These are phyloP conservation scores for Crotalus adamanteus DNA, from an alignment of 2,797 vertebrate species.

Conservation along the genomic window DNA sequence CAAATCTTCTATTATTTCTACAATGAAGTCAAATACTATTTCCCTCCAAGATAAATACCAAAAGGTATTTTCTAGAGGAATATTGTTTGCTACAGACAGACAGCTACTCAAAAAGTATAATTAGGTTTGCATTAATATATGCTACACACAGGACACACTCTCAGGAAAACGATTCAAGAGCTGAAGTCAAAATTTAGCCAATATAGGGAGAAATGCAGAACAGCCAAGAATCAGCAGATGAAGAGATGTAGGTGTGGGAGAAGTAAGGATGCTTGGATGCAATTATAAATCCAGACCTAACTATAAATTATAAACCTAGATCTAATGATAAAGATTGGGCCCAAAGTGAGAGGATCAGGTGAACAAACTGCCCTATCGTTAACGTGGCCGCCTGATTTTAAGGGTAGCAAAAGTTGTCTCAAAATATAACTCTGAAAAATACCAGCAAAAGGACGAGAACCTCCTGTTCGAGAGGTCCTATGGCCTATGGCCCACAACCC, in stretches of 20 bases:
- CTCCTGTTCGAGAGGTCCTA: not conserved
- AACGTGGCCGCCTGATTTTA: not conserved
- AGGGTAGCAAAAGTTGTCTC: not conserved
- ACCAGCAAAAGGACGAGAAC: too few relatives aligned
- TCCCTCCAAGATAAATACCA: not conserved
- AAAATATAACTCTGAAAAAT: not conserved
- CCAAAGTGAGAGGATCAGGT: not conserved
- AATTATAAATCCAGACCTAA: not conserved
- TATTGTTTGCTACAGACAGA: not conserved
- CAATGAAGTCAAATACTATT: not conserved
- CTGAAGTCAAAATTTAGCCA: not conserved
- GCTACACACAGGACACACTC: not conserved
- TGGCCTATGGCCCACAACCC: fast-evolving
- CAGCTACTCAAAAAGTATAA: not conserved
- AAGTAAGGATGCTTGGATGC: not conserved
- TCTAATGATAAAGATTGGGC: not conserved
- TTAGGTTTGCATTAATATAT: not conserved
- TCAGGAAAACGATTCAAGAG: not conserved
- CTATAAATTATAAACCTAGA: not conserved
- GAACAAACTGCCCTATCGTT: too few relatives aligned
- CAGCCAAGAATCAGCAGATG: not conserved
- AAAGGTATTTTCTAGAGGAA: not conserved
- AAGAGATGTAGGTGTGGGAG: not conserved
- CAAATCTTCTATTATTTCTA: not conserved
- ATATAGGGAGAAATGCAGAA: not conserved